Base-by-base conservation (phyloP, 2,888 invertebrate genomes). In the Campoletis raptor region DNA sequence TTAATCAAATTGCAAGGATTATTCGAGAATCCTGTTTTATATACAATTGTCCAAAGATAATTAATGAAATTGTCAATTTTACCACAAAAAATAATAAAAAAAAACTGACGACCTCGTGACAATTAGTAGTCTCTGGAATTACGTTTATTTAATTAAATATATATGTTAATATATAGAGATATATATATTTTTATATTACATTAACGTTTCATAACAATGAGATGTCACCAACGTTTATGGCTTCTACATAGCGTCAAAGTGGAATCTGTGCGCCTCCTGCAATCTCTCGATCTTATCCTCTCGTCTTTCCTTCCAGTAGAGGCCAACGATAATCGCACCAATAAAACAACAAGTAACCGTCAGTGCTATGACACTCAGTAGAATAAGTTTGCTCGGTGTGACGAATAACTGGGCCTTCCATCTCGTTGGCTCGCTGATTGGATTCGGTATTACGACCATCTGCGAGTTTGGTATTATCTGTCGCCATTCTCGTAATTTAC, bases 381-480 rank as follows among this genome's bases (percentile, higher is more conserved):
- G 95, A 92, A 99, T 98, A 80, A 98, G 95, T 94, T 98, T 98
- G 94, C 98, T 98, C 0, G 99, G 99, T 0, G 99, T 99, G 0
- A 99, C 98, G 95, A 99, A 99, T 21, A 99, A 95, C 92, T 98
- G 98, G 24, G 97, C 98, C 91, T 96, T 97, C 99, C 99, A 99
- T 89, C 96, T 96, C 3, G 95, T 95, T 0, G 98, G 97, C 80
- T 97, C 96, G 86, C 96, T 95, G 0, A 96, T 96, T 8, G 98
- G 98, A 92, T 96, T 96, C 2, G 99, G 99, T 85, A 99, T 98
- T 0, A 99, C 97, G 52, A 99, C 98, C 94, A 99, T 97, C 94
- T 99, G 99, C 0, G 99, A 99, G 93, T 99, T 99, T 0, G 99
- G 99, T 93, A 99, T 99, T 78, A 99, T 97, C 94, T 98, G 98